These are phyloP conservation scores for Papilio machaon DNA, from an alignment of 1,140 invertebrate species.

Conservation along the genomic window DNA sequence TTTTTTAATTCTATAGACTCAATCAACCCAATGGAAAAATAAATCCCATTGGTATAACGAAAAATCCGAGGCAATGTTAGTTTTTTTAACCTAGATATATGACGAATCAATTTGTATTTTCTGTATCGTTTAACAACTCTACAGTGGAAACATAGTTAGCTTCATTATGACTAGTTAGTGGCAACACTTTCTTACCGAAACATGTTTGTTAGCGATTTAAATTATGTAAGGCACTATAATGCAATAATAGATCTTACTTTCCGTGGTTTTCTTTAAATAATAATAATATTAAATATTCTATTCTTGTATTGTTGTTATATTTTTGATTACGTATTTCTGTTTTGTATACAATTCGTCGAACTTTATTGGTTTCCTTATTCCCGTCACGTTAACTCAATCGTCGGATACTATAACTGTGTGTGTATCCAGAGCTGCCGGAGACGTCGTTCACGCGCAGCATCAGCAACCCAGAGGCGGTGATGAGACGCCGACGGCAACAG, in stretches of 20 bases:
- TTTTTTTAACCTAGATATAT: background rate
- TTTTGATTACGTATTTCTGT: too few relatives aligned
- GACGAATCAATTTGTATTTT: conserved; percentile 4
- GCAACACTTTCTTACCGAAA: conserved; percentile 7
- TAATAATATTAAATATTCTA: background rate
- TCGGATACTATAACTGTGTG: background rate
- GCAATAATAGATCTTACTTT: background rate
- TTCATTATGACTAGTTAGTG: background rate
- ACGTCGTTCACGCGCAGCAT: conserved; percentile 99
- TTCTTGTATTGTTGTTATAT: too few relatives aligned
- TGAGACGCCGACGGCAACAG: conserved; percentile 97
- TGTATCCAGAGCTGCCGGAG: conserved; percentile 92
- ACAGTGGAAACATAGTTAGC: background rate
- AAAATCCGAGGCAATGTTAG: too few relatives aligned
- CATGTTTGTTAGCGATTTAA: background rate
- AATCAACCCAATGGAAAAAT: too few relatives aligned
- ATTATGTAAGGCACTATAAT: background rate
- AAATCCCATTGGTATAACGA: too few relatives aligned
- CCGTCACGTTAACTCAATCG: too few relatives aligned
- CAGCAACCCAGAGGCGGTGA: conserved; percentile 99
- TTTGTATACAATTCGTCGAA: too few relatives aligned
- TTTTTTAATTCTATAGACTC: too few relatives aligned
- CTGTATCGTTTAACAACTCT: conserved; percentile 4
- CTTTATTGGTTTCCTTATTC: too few relatives aligned
- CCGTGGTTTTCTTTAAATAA: background rate